Conservation (phyloP, 1,140 invertebrate genomes). For the Rhyacophila brunnea region DNA sequence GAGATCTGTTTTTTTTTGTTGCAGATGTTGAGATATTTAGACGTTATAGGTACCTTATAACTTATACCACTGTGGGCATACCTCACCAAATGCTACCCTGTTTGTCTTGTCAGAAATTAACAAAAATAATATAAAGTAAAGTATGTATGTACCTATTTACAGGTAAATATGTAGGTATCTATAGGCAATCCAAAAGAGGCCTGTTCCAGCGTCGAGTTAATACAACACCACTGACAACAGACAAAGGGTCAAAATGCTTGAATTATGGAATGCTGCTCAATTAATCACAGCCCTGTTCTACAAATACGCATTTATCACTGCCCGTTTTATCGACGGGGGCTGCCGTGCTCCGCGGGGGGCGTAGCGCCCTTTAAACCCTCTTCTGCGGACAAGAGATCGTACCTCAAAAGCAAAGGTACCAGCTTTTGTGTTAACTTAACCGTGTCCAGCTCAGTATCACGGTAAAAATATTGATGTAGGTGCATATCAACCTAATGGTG, state of each 20-base stretch:
- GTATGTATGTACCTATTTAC: no score
- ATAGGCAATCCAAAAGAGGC: no score
- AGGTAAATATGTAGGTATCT: no score
- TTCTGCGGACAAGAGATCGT: neutral
- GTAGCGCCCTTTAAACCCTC: constrained; percentile 5
- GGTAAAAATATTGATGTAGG: constrained; percentile 22
- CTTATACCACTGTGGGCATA: no score
- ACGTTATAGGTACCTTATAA: no score
- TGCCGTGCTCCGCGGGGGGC: constrained; percentile 22
- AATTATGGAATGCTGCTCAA: constrained; percentile 33
- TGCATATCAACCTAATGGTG: neutral
- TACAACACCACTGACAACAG: neutral
- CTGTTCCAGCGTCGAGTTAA: neutral
- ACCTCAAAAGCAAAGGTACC: no score
- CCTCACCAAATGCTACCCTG: no score
- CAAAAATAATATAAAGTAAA: no score
- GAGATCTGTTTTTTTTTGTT: no score
- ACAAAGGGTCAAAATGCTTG: constrained; percentile 22
- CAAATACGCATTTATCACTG: constrained; percentile 35
- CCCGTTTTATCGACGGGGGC: constrained; percentile 31
- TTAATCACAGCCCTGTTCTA: constrained; percentile 32
- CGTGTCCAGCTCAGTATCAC: neutral
- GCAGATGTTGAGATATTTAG: no score
- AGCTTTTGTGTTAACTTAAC: constrained; percentile 3
- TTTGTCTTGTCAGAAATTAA: no score